phyloP scores from a whole-genome alignment of 1,140 invertebrate genomes.

The Nasonia giraulti region DNA sequence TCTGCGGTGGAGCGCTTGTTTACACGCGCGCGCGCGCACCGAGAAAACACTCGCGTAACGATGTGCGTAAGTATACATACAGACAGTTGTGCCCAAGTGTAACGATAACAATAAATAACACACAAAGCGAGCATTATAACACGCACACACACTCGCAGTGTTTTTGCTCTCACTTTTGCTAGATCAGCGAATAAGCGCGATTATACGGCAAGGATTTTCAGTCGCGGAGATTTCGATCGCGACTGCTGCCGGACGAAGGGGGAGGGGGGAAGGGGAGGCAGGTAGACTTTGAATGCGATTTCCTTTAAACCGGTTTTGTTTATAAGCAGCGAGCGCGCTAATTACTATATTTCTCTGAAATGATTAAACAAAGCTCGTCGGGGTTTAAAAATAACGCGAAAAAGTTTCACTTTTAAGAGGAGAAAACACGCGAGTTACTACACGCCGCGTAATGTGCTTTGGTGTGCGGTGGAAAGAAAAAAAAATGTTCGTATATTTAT shows the following conservation, averaged over 20 bases:
- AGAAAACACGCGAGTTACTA: not conserved
- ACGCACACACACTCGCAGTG: not conserved
- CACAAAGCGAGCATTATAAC: not conserved
- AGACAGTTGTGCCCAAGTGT: not conserved
- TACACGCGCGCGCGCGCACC: not conserved
- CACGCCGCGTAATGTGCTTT: no score
- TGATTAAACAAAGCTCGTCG: constrained; percentile 3
- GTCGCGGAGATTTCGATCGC: not conserved
- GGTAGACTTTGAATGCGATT: not conserved
- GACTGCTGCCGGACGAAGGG: not conserved
- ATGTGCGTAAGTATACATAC: not conserved
- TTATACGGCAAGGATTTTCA: not conserved
- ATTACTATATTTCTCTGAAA: constrained; percentile 27
- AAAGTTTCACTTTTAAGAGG: not conserved
- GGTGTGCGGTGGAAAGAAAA: not conserved
- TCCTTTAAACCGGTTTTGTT: constrained; percentile 26
- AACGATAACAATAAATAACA: not conserved
- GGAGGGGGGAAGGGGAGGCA: no score
- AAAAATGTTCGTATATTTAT: not conserved
- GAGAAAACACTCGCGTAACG: not conserved
- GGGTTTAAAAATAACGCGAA: not conserved
- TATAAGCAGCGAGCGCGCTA: constrained; percentile 16
- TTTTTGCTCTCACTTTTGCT: not conserved
- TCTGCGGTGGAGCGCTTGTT: not conserved
- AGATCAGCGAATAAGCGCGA: not conserved